These are phyloP conservation scores for Leucophenga montana DNA, from an alignment of 2,888 invertebrate species.

Conservation along the genomic window DNA sequence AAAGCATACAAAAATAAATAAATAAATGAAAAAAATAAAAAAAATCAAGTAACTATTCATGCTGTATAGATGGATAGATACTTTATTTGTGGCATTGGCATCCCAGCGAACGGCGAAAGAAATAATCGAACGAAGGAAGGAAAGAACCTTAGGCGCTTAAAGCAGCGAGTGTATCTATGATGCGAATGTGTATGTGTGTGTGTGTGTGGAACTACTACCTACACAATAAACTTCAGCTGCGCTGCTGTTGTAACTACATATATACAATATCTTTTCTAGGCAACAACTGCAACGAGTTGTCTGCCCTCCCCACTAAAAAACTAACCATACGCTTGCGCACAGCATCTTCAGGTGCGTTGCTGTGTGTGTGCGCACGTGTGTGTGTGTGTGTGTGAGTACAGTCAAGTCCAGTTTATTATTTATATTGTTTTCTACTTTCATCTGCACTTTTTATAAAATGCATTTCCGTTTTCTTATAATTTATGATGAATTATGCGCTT, in stretches of 20 bases:
- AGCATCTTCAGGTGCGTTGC: not conserved
- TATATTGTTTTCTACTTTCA: not conserved
- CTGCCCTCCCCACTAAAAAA: too few species aligned
- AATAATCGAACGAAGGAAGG: too few species aligned
- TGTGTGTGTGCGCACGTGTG: not conserved
- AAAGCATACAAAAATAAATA: too few species aligned
- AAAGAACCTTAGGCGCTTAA: conserved; percentile 8
- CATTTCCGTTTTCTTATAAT: conserved; percentile 10
- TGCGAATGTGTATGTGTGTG: conserved; percentile 2
- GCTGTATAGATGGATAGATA: too few species aligned
- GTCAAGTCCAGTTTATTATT: not conserved
- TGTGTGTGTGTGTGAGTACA: not conserved
- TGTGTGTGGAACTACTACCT: conserved; percentile 7
- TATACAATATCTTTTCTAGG: too few species aligned
- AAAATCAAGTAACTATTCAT: too few species aligned
- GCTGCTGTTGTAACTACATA: not conserved
- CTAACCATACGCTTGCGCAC: too few species aligned
- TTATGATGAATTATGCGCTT: not conserved
- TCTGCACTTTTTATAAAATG: not conserved
- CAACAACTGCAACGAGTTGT: too few species aligned
- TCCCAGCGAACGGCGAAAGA: not conserved
- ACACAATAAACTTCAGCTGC: conserved; percentile 9
- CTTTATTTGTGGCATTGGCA: not conserved
- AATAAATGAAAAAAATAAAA: too few species aligned
- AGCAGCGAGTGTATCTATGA: not conserved